A percentile compares a stretch with the other conserved stretches of the same genome.
These are phyloP conservation scores for Taeniopygia guttata DNA, from an alignment of 2,797 vertebrate genomes.

Conservation along the genomic window DNA sequence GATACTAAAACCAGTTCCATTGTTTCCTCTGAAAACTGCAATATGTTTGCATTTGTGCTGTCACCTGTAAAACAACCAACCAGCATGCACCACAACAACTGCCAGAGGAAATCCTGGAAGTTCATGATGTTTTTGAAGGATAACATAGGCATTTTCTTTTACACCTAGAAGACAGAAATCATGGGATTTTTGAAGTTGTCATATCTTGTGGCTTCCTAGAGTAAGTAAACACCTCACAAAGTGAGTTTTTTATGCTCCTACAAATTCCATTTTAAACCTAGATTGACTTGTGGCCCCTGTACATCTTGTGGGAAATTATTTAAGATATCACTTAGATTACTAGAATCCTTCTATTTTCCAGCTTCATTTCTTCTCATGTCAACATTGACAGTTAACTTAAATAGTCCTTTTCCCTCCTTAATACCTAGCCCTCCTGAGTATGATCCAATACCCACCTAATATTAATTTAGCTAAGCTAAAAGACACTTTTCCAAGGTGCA, in stretches of 20 bases:
- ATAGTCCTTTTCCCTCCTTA: neutral
- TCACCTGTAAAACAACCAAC: neutral
- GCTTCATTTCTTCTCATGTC: neutral
- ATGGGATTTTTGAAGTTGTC: neutral
- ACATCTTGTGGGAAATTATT: neutral
- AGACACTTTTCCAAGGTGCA: neutral
- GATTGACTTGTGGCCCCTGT: neutral
- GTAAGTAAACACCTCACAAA: neutral
- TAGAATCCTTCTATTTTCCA: neutral
- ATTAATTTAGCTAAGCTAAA: neutral
- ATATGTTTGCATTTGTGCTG: neutral
- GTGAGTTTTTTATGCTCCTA: neutral
- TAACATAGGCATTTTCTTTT: neutral
- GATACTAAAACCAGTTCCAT: neutral
- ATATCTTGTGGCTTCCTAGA: neutral
- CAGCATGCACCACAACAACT: neutral
- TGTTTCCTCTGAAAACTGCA: neutral
- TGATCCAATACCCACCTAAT: neutral
- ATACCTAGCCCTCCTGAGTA: neutral
- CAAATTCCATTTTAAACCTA: neutral
- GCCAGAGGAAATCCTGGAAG: neutral
- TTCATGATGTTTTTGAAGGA: neutral
- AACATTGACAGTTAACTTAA: neutral
- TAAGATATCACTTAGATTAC: neutral
- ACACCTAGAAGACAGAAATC: neutral